Base-by-base conservation (phyloP, 2,113 vertebrate species). In the Sylvia atricapilla region DNA sequence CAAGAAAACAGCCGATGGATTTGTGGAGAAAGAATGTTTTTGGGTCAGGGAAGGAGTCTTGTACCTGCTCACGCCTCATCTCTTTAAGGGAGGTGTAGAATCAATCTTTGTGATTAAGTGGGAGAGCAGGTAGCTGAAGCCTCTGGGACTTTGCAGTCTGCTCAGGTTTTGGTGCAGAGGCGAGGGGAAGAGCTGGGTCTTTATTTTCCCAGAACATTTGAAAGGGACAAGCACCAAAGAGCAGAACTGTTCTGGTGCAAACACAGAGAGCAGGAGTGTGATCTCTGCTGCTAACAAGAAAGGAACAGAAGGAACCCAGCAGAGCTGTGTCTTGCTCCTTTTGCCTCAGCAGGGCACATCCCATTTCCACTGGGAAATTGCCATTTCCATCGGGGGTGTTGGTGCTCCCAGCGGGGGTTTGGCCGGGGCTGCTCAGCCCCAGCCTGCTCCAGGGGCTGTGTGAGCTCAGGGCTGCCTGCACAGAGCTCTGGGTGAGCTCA, bases 131-230 rank as follows among this genome's bases (percentile, higher is more conserved):
- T 43, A 82, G 82, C 88, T 19, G 63, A 41, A 90, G 63, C 63
- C 59, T 84, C 63, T 41, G 88, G 67, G 75, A 8, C 28, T 93
- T 80, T 74, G 72, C 86, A 93, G 72, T 74, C 86, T 83, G 90
- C 94, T 94, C 85, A 88, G 96, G 70, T 76, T 88, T 33, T 64
- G 72, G 88, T 90, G 92, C 90, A 76, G 88, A 50, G 41, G 73
- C 23, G 19, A 58, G 7, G 82, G 55, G 50, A 80, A 95, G 60
- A 94, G 46, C 68, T 77, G 83, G 72, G 39, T 27, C 37, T 90
- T 90, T 74, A 25, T 67, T 92, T 80, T 30, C 64, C 1, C 3
- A 50, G 43, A 43, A 6, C 21, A 13, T 35, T 50, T 67, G 80
- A 39, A 77, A 62, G 50, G 27, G 23, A 43, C 47, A 89, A 63